These are phyloP conservation scores for Oncorhynchus kisutch DNA, from an alignment of 2,113 vertebrate genomes.

Conservation along the genomic window DNA sequence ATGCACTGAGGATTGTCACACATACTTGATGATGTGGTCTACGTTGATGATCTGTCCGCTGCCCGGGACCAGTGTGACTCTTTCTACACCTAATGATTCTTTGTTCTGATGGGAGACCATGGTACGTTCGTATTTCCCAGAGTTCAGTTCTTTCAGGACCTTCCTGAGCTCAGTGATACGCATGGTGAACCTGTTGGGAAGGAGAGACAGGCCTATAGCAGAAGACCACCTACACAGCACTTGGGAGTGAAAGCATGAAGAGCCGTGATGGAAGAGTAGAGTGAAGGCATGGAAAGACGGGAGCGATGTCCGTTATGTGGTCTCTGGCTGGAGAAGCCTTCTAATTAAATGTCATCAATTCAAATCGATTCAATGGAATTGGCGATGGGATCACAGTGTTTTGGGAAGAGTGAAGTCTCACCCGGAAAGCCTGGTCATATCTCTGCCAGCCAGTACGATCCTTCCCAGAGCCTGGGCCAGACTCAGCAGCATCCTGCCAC, in stretches of 20 bases:
- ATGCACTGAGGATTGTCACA: conserved; percentile 17
- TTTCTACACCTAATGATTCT: conserved; percentile 66
- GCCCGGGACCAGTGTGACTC: conserved; percentile 81
- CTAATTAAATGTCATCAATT: too few relatives aligned
- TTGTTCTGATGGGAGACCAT: conserved; percentile 88
- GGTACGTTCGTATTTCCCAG: conserved; percentile 92
- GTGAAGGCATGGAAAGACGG: too few relatives aligned
- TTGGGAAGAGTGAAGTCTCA: conserved; percentile 50
- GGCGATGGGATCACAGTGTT: not conserved
- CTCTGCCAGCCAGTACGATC: conserved; percentile 93
- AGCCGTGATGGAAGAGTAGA: too few relatives aligned
- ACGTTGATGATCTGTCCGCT: conserved; percentile 84
- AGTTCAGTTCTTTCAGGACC: conserved; percentile 92
- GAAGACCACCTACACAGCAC: too few relatives aligned
- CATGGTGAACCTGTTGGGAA: conserved; percentile 83
- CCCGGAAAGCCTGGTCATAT: conserved; percentile 97
- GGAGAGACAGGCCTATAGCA: not conserved
- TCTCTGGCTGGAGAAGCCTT: too few relatives aligned
- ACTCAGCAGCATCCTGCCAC: conserved; percentile 93
- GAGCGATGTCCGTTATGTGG: too few relatives aligned
- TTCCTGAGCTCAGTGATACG: conserved; percentile 95
- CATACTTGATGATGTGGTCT: conserved; percentile 94
- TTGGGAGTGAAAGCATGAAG: too few relatives aligned
- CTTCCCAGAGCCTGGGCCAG: conserved; percentile 97
- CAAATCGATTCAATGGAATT: not conserved